Conservation (phyloP, 2,888 invertebrate genomes). For the Tetranychus piercei region DNA sequence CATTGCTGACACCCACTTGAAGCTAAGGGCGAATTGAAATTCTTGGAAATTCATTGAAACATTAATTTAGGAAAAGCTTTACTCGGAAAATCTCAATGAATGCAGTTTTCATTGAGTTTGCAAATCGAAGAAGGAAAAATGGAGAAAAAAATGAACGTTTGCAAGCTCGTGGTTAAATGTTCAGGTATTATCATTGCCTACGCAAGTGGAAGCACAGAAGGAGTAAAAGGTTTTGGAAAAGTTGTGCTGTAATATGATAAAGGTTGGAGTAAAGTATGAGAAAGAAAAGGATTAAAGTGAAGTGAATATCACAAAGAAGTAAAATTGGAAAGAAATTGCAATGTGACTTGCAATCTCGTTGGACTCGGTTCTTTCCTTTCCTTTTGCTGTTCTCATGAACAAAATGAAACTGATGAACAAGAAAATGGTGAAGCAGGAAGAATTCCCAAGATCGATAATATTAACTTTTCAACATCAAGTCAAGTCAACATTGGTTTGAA, state of each 20-base stretch:
- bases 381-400: neutral
- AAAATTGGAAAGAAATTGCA: slow-evolving; percentile 1
- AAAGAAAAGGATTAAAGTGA: neutral
- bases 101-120: too few species aligned
- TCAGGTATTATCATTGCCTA: neutral
- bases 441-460: neutral
- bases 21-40: too few species aligned
- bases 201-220: neutral
- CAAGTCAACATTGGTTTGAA: neutral
- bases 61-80: too few species aligned
- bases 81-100: too few species aligned
- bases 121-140: too few species aligned
- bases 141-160: too few species aligned
- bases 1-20: neutral
- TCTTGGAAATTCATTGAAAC: too few species aligned
- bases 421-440: neutral
- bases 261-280: neutral
- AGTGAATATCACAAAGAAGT: neutral
- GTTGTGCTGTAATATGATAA: neutral
- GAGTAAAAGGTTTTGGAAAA: neutral
- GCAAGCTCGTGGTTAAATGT: too few species aligned
- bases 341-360: neutral
- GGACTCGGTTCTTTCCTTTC: neutral
- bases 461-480: slow-evolving; percentile 3
- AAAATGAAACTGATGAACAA: neutral